Evolutionary conservation across 1,140 invertebrate genomes (phyloP).

Genomic region (Gonatopus flavifemur): DNA sequence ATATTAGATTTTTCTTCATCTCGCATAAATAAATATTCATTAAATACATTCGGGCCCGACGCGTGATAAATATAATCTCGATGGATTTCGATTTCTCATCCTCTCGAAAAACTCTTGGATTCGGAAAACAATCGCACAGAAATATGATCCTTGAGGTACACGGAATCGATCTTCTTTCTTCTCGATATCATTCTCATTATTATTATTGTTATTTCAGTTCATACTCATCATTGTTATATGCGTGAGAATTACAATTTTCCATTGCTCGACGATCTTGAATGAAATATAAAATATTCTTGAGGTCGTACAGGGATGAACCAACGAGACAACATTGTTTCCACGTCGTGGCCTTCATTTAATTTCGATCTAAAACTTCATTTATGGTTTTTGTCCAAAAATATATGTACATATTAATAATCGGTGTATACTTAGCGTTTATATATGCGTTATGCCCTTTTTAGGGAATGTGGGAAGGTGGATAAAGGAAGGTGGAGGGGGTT

Average conservation of each 20-base stretch:
- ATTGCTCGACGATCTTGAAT: no score
- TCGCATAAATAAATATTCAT: constrained; percentile 46
- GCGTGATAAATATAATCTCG: constrained; percentile 14
- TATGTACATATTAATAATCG: constrained; percentile 51
- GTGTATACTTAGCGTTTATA: constrained; percentile 47
- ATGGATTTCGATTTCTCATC: neutral
- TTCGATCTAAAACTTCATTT: constrained; percentile 36
- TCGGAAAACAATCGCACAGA: neutral
- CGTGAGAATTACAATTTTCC: no score
- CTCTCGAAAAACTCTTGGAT: neutral
- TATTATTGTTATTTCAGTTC: neutral
- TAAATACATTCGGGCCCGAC: constrained; percentile 36
- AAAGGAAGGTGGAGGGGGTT: constrained; percentile 17
- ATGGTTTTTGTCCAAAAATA: constrained; percentile 51
- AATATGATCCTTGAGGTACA: neutral
- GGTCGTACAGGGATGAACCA: constrained; percentile 4
- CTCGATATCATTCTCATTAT: neutral
- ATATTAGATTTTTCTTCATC: constrained; percentile 48
- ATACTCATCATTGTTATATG: neutral
- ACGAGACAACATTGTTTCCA: constrained; percentile 15
- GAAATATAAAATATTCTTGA: no score
- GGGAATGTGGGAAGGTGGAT: neutral
- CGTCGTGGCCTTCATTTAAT: constrained; percentile 21
- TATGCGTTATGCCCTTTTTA: constrained; percentile 24
- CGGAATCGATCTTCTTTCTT: neutral